Evolutionary conservation across 2,113 vertebrate genomes (phyloP), one percentile per base, ranked within the genome.

Genomic region (Paralichthys olivaceus): DNA sequence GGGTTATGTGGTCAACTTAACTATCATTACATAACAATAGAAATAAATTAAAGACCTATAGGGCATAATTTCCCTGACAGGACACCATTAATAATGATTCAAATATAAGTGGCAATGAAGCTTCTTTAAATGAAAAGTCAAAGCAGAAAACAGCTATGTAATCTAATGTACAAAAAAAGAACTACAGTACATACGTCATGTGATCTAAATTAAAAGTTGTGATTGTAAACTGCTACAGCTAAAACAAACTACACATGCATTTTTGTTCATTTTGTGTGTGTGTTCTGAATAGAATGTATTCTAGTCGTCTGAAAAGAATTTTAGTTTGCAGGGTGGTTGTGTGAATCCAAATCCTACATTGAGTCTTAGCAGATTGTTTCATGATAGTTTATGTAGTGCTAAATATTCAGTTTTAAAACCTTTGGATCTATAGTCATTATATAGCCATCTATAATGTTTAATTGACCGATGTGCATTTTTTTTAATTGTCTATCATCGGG

Each of bases 171-270:
- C 62, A 87, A 85, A 87, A 86, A 15, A 62, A 62, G 0, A 83
- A 63, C 63, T 75, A 73, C 25, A 84, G 57, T 49, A 73, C 54
- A 82, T 53, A 67, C 5, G 19, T 56, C 23, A 49, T 65, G 37
- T 77, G 20, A 60, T 67, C 28, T 61, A 69, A 84, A 77, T 75
- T 5, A 72, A 72, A 75, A 54, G 67, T 40, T 71, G 80, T 25
- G 61, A 87, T 72, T 82, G 75, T 87, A 84, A 89, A 91, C 72
- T 54, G 63, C 79, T 84, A 87, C 47, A 76, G 32, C 77, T 79
- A 61, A 70, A 84, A 80, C 37, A 40, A 81, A 69, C 34, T 20
- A 54, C n/a, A 43, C 53, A 17, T 51, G 57, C 57, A 25, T 34
- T 59, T 17, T 60, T 66, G 19, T 71, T 57, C 14, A 17, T 43